These are phyloP conservation scores for Hozukius guyotensis DNA, from an alignment of 2,797 vertebrate species.

Conservation along the genomic window DNA sequence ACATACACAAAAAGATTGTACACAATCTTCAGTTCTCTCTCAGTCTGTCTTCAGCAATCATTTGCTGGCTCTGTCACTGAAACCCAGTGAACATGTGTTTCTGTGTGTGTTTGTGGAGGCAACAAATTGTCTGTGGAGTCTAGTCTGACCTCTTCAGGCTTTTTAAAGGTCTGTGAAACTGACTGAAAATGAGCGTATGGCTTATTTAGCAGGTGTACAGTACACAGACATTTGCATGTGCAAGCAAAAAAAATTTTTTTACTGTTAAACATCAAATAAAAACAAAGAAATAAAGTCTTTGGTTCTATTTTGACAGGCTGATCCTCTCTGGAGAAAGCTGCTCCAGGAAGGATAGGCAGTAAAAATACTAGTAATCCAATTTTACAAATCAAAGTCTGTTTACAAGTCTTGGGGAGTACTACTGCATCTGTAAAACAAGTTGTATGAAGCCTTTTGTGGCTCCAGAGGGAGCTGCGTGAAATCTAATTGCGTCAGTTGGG, in stretches of 20 bases:
- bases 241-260: neutral
- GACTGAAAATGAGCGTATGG: neutral
- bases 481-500: neutral
- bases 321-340: neutral
- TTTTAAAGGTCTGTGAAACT: conserved; percentile 8
- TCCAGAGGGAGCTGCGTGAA: neutral
- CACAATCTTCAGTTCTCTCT: conserved; percentile 9
- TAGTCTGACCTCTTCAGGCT: neutral
- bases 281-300: neutral
- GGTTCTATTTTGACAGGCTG: neutral
- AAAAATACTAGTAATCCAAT: neutral
- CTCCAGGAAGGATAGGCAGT: neutral
- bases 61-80: conserved; percentile 20
- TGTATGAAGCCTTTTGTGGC: neutral
- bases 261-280: neutral
- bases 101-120: neutral
- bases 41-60: conserved; percentile 12
- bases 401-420: neutral
- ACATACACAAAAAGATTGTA: conserved; percentile 4
- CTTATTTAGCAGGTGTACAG: conserved; percentile 6
- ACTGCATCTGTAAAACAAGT: neutral
- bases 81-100: conserved; percentile 1
- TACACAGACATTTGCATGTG: neutral
- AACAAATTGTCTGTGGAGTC: conserved; percentile 22
- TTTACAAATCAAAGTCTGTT: conserved; percentile 5